Base-by-base conservation (phyloP, 2,113 vertebrate genomes). In the Psilopogon haemacephalus region DNA sequence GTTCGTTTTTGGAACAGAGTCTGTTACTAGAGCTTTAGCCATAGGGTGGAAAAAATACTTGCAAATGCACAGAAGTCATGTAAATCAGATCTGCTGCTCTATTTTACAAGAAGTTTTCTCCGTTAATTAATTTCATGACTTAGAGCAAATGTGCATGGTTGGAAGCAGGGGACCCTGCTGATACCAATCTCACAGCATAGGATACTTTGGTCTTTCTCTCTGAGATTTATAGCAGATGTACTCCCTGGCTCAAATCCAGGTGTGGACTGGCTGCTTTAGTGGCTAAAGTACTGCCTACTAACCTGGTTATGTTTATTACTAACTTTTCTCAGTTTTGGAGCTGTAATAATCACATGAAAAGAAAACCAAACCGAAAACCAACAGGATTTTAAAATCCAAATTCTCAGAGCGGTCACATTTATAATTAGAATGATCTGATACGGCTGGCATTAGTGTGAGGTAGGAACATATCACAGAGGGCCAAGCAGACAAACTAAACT, bases 101-200 rank as follows among this genome's bases (percentile, higher is more conserved):
- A 92, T 94, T 95, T 94, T 92, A 96, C 91, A 95, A 96, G 97
- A 97, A 95, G 92, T 96, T 94, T 97, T 95, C 84, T 86, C 81
- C 72, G 96, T 97, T 97, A 98, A 97, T 98, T 97, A 97, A 96
- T 97, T 95, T 95, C 92, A 89, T 97, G 95, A 97, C 94, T 97
- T 95, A 95, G 78, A 97, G 94, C 91, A 96, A 97, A 96, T 93
- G 94, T 86, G 77, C 90, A 59, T 97, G 92, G 96, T 27, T 96
- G 96, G 96, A 96, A 97, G 91, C 62, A 76, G 84, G 94, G 93
- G 87, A 94, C 62, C 95, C 96, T 95, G 96, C 97, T 97, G 97
- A 95, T 95, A 95, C 72, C 87, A 97, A 96, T 97, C 96, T 97
- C 86, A 91, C 3, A 54, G 70, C 76, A 84, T 86, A 95, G 91